Evolutionary conservation across 2,888 invertebrate genomes (phyloP).

Genomic region (Tineola bisselliella): DNA sequence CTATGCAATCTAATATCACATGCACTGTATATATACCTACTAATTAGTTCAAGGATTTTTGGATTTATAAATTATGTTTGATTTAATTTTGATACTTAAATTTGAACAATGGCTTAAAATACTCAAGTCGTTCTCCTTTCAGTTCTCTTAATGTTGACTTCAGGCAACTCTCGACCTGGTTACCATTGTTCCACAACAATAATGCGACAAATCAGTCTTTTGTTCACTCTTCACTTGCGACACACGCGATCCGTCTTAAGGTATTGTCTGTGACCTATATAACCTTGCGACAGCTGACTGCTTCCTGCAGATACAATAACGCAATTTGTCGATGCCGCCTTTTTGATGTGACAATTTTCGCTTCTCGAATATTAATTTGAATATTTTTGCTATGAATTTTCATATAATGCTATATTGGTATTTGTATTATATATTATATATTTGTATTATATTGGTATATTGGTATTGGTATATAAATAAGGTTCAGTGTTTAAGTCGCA

Average conservation of each 20-base stretch:
- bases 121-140: too few relatives aligned
- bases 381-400: not conserved
- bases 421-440: too few relatives aligned
- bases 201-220: constrained; percentile 46
- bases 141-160: not conserved
- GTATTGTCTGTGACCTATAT: constrained; percentile 19
- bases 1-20: too few relatives aligned
- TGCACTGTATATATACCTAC: too few relatives aligned
- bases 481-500: too few relatives aligned
- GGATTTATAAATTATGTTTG: too few relatives aligned
- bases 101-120: too few relatives aligned
- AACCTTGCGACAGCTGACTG: constrained; percentile 17
- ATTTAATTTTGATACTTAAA: too few relatives aligned
- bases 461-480: too few relatives aligned
- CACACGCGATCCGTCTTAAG: constrained; percentile 21
- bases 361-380: not conserved
- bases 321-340: constrained; percentile 15
- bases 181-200: constrained; percentile 40
- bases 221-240: constrained; percentile 39
- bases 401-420: too few relatives aligned
- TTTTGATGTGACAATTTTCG: not conserved
- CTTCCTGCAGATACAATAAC: constrained; percentile 18
- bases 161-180: constrained; percentile 20
- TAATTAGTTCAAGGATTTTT: too few relatives aligned
- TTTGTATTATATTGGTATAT: too few relatives aligned